These are phyloP conservation scores for Hypselothyrea guttata DNA, from an alignment of 2,888 invertebrate genomes.

Conservation along the genomic window DNA sequence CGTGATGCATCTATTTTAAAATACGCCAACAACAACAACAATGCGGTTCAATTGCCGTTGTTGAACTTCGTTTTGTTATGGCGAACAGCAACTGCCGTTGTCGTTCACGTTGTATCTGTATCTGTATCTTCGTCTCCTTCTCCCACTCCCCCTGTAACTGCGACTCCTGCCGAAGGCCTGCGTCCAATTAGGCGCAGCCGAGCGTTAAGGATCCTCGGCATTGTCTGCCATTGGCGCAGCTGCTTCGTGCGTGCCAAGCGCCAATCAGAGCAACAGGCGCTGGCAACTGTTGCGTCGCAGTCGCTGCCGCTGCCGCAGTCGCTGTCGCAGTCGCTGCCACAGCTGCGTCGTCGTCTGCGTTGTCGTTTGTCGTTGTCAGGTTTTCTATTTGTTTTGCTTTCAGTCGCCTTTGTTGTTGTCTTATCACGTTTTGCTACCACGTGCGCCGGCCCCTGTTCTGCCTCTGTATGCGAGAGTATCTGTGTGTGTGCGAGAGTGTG, in stretches of 20 bases:
- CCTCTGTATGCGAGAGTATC: conserved; percentile 35
- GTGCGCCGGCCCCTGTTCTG: conserved; percentile 69
- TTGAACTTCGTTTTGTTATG: conserved; percentile 2
- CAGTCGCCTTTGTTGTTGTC: conserved; percentile 70
- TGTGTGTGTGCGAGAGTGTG: conserved; percentile 16
- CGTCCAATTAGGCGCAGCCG: conserved; percentile 47
- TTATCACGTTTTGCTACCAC: conserved; percentile 81
- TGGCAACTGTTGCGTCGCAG: conserved; percentile 37
- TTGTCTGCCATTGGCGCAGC: conserved; percentile 49
- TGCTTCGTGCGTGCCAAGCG: conserved; percentile 11
- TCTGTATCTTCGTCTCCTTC: too few relatives aligned
- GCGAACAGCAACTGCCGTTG: too few relatives aligned
- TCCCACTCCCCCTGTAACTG: background rate
- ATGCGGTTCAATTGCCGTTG: conserved; percentile 12
- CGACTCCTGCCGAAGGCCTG: conserved; percentile 8
- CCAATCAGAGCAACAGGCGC: conserved; percentile 69
- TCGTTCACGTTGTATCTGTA: too few relatives aligned
- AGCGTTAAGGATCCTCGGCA: conserved; percentile 55
- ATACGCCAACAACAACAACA: conserved; percentile 41
- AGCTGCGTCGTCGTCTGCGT: conserved; percentile 33
- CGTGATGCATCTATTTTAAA: conserved; percentile 51
- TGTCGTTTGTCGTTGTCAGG: conserved; percentile 50
- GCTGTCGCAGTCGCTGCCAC: conserved; percentile 8
- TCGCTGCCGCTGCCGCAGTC: conserved; percentile 8
- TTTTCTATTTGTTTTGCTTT: conserved; percentile 75